Evolutionary conservation across 1,140 invertebrate genomes (phyloP).

Genomic region (Dysdera silvatica): DNA sequence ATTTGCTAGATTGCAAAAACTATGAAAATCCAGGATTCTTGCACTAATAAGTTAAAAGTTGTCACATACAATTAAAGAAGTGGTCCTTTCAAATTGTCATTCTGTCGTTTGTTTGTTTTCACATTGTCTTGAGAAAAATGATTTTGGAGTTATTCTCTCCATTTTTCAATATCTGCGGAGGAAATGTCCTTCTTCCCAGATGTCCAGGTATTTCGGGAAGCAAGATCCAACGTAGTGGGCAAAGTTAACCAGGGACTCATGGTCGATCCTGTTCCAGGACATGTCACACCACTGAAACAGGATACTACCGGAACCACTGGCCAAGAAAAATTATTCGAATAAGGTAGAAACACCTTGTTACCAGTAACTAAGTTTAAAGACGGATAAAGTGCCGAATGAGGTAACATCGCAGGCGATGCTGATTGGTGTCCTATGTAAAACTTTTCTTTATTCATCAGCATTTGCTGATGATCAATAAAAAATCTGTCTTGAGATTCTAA

Average conservation of each 20-base stretch:
- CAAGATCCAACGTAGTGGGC: too few relatives aligned
- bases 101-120: too few relatives aligned
- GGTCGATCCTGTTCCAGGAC: not conserved
- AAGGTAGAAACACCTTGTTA: slow-evolving; percentile 15
- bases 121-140: too few relatives aligned
- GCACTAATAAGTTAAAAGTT: too few relatives aligned
- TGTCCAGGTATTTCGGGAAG: slow-evolving; percentile 10
- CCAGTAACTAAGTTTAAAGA: slow-evolving; percentile 13
- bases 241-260: slow-evolving; percentile 10
- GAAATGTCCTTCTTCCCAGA: not conserved
- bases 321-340: slow-evolving; percentile 12
- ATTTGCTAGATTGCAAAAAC: too few relatives aligned
- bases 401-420: not conserved
- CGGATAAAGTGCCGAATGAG: slow-evolving; percentile 11
- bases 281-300: not conserved
- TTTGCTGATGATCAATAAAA: slow-evolving; percentile 14
- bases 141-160: not conserved
- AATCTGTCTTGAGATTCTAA: not conserved
- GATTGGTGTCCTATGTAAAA: not conserved
- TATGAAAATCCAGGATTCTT: too few relatives aligned
- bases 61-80: too few relatives aligned
- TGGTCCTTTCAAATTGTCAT: too few relatives aligned
- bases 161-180: not conserved
- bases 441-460: slow-evolving; percentile 21
- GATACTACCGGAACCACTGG: slow-evolving; percentile 11